Percentiles rank a stretch among this genome's conserved stretches.
Conservation (phyloP, 2,797 vertebrate species). For the Coregonus sp. region DNA sequence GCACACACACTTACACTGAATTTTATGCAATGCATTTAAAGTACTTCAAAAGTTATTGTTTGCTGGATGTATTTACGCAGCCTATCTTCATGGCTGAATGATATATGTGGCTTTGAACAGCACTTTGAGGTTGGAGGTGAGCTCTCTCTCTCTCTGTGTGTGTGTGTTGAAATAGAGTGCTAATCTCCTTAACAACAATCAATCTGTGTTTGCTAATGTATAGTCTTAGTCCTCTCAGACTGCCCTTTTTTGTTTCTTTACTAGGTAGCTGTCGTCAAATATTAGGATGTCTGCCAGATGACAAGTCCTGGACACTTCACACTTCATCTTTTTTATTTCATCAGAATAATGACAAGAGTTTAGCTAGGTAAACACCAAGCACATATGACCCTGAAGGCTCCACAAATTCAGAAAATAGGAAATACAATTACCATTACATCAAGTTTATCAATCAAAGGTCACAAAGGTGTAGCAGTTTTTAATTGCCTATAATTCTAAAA, state of each 20-base stretch:
- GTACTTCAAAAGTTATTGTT: slow-evolving; percentile 33
- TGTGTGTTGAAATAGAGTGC: slow-evolving; percentile 64
- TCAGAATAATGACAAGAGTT: background rate
- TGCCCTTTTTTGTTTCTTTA: slow-evolving; percentile 5
- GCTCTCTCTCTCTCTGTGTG: slow-evolving; percentile 54
- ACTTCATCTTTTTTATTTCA: background rate
- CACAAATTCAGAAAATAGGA: background rate
- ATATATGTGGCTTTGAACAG: slow-evolving; percentile 58
- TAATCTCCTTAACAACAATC: slow-evolving; percentile 69
- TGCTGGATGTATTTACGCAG: slow-evolving; percentile 45
- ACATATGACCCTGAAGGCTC: background rate
- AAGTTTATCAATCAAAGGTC: background rate
- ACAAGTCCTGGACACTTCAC: background rate
- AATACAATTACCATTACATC: background rate
- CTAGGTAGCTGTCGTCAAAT: background rate
- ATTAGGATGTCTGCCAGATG: background rate
- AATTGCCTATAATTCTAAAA: background rate
- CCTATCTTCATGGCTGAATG: slow-evolving; percentile 44
- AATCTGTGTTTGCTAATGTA: slow-evolving; percentile 47
- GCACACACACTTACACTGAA: background rate
- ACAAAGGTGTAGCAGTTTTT: background rate
- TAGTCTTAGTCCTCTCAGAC: background rate
- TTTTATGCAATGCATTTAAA: background rate
- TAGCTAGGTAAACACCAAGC: background rate
- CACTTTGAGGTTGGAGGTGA: slow-evolving; percentile 60